Base-by-base conservation (phyloP, 2,113 vertebrate genomes). In the Salvator merianae region DNA sequence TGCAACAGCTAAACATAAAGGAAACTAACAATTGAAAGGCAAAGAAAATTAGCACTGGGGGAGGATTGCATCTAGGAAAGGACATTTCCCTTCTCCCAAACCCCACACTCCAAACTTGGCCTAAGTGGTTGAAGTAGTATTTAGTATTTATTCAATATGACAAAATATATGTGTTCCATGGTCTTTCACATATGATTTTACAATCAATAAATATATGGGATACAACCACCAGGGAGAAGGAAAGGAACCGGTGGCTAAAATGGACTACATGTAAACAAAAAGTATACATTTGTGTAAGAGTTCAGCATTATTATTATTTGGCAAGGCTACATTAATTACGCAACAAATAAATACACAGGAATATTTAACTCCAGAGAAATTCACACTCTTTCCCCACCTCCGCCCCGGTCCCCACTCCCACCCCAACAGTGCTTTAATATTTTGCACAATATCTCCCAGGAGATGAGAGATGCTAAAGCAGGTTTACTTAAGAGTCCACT, bases 91-190 rank as follows among this genome's bases (percentile, higher is more conserved):
- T 18, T 38, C 18, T 7, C 53, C 14, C 28, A n/a, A 34, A 5
- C 66, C 53, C 70, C 53, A 26, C 85, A 36, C 40, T 28, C 40
- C 65, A 75, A 82, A 34, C 38, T 34, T 72, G 68, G 76, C n/a
- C 68, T 84, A 36, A 28, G 6, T 28, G 20, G 36, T 50, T 30
- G 38, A 73, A 78, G 84, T 82, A 43, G 90, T 77, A 84, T 91
- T 91, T 90, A 34, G 78, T 80, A 82, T 95, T 96, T 96, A 96
- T 96, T 95, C 91, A 91, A 53, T 94, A 93, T 91, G 93, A 94
- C 92, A 95, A 96, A 95, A 94, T 91, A 95, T 91, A 95, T 95
- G 95, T 87, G 94, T 95, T 95, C 93, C 95, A 84, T 90, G 86
- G 26, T 84, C 88, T 91, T 75, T 86, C 59, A 88, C 83, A 80